These are phyloP conservation scores for Urocolius indicus DNA, from an alignment of 2,113 vertebrate genomes.

Conservation along the genomic window DNA sequence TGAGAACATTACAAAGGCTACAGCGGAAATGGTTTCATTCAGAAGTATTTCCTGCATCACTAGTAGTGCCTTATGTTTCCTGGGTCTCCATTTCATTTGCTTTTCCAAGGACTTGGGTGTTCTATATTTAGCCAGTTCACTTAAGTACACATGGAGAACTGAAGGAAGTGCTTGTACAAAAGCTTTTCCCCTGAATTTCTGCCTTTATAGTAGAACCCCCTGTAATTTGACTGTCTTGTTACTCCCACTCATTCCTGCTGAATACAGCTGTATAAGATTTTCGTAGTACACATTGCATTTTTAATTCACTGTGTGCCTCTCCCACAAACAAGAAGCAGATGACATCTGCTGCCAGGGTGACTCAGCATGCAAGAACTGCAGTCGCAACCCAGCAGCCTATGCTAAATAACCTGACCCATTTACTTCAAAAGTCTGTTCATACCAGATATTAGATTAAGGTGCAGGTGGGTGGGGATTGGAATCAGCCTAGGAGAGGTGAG, in stretches of 20 bases:
- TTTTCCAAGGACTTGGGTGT: constrained; percentile 27
- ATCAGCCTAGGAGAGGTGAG: neutral
- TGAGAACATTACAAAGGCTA: constrained; percentile 56
- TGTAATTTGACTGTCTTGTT: constrained; percentile 62
- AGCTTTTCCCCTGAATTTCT: constrained; percentile 40
- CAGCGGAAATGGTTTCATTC: constrained; percentile 41
- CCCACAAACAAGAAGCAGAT: constrained; percentile 43
- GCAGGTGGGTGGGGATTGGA: constrained; percentile 15
- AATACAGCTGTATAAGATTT: constrained; percentile 54
- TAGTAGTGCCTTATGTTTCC: constrained; percentile 45
- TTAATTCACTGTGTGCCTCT: constrained; percentile 39
- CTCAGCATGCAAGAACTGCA: constrained; percentile 42
- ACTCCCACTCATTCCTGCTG: constrained; percentile 65
- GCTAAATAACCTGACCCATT: constrained; percentile 16
- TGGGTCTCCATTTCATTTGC: constrained; percentile 48
- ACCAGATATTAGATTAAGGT: constrained; percentile 23
- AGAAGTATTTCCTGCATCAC: constrained; percentile 51
- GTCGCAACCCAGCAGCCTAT: neutral
- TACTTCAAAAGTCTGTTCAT: constrained; percentile 33
- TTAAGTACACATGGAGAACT: constrained; percentile 23
- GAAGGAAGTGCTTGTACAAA: constrained; percentile 19
- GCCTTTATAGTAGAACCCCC: constrained; percentile 42
- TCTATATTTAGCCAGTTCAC: constrained; percentile 66
- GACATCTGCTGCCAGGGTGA: constrained; percentile 59
- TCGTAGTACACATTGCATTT: constrained; percentile 20